phyloP scores from a whole-genome alignment of 2,113 vertebrate genomes.

The Uria lomvia region DNA sequence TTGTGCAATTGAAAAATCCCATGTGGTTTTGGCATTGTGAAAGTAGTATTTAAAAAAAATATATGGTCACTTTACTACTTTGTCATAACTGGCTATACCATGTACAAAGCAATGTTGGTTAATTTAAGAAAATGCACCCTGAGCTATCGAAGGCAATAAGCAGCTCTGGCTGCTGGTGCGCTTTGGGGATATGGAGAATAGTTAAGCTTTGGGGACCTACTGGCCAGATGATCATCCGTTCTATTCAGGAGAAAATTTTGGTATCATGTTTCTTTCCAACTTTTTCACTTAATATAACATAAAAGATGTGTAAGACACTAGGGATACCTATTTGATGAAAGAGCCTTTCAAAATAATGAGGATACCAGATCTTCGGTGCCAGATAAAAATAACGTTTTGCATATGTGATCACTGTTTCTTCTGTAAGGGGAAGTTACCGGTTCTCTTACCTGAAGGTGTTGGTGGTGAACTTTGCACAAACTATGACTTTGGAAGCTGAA shows the following conservation, averaged over 20 bases:
- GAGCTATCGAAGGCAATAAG: background rate
- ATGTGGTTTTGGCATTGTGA: background rate
- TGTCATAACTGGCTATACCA: background rate
- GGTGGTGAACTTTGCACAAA: background rate
- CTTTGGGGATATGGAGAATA: background rate
- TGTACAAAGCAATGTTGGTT: background rate
- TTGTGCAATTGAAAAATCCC: background rate
- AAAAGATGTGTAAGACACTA: background rate
- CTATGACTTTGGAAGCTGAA: background rate
- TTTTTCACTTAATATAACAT: background rate
- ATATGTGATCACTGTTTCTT: background rate
- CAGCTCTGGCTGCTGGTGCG: background rate
- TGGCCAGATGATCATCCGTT: background rate
- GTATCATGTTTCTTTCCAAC: background rate
- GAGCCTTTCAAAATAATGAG: background rate
- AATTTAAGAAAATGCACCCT: background rate
- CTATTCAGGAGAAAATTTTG: background rate
- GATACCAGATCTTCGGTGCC: background rate
- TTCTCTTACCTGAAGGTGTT: background rate
- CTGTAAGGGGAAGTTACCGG: background rate
- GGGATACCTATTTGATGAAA: background rate
- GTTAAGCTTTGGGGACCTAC: background rate
- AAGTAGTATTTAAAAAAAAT: background rate
- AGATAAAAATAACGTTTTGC: background rate
- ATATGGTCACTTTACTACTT: background rate